These are phyloP conservation scores for Zaprionus ghesquierei DNA, from an alignment of 1,140 invertebrate species.

Conservation along the genomic window DNA sequence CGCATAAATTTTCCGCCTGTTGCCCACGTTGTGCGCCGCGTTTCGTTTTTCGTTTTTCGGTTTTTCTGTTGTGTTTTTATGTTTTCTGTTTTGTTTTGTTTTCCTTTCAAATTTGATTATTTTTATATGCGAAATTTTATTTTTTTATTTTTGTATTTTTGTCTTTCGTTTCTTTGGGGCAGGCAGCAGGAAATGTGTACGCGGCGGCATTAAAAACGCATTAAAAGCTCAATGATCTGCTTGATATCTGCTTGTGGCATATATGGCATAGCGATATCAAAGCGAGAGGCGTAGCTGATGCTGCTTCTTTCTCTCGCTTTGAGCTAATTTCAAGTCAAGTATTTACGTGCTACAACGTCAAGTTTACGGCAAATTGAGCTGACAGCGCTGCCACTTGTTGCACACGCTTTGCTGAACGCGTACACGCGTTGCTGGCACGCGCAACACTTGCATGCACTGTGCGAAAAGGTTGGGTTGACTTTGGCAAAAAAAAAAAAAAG, in stretches of 20 bases:
- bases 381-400: constrained; percentile 70
- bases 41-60: background rate
- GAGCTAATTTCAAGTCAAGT: constrained; percentile 29
- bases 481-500: background rate
- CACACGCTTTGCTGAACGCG: constrained; percentile 5
- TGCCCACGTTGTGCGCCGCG: constrained; percentile 6
- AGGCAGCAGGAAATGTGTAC: constrained; percentile 54
- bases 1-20: constrained; percentile 64
- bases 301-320: background rate
- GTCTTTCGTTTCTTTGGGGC: constrained; percentile 19
- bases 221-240: constrained; percentile 78
- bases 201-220: constrained; percentile 73
- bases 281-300: constrained; percentile 16
- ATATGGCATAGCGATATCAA: background rate
- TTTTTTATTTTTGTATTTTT: constrained; percentile 25
- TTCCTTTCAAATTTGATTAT: constrained; percentile 63
- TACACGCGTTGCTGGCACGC: constrained; percentile 2
- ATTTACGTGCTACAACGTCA: constrained; percentile 32
- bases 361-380: constrained; percentile 62
- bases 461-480: background rate
- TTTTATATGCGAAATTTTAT: constrained; percentile 59
- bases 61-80: constrained; percentile 10
- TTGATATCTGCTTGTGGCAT: constrained; percentile 46
- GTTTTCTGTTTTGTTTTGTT: constrained; percentile 45
- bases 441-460: background rate